Conservation (phyloP, 1,140 invertebrate genomes). For the Antheraea pernyi region DNA sequence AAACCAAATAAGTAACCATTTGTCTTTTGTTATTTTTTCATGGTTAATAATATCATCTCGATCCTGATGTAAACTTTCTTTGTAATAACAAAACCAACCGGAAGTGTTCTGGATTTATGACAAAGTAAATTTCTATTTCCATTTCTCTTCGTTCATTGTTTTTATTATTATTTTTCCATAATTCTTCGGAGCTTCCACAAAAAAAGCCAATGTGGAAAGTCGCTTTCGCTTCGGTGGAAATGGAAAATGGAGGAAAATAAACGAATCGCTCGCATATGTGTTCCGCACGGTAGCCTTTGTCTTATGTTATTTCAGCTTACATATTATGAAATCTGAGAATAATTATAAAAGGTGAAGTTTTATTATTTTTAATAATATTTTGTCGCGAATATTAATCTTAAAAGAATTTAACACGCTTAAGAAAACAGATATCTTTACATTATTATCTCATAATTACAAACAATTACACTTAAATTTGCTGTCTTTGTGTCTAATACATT, state of each 20-base stretch:
- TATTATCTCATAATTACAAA: too few species aligned
- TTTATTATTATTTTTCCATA: conserved; percentile 67
- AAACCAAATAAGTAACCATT: background rate
- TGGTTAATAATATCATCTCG: conserved; percentile 25
- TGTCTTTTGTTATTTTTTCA: background rate
- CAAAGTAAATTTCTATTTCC: conserved; percentile 73
- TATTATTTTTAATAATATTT: background rate
- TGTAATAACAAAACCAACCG: conserved; percentile 58
- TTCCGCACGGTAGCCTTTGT: conserved; percentile 35
- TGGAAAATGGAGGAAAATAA: conserved; percentile 60
- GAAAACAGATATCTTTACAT: too few species aligned
- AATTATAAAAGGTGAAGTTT: background rate
- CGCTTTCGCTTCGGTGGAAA: conserved; percentile 63
- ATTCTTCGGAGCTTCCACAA: conserved; percentile 55
- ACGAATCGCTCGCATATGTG: conserved; percentile 54
- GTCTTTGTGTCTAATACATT: too few species aligned
- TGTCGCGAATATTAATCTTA: background rate
- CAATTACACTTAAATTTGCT: too few species aligned
- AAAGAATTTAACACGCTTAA: too few species aligned
- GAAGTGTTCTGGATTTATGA: conserved; percentile 75
- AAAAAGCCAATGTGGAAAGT: conserved; percentile 63
- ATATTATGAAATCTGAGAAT: background rate
- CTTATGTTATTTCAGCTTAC: conserved; percentile 28
- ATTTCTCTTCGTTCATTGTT: conserved; percentile 67
- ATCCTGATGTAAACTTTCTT: conserved; percentile 62